A percentile compares a stretch with the other conserved stretches of the same genome.
These are phyloP conservation scores for Coracopsis vasa DNA, from an alignment of 2,113 vertebrate species.

Conservation along the genomic window DNA sequence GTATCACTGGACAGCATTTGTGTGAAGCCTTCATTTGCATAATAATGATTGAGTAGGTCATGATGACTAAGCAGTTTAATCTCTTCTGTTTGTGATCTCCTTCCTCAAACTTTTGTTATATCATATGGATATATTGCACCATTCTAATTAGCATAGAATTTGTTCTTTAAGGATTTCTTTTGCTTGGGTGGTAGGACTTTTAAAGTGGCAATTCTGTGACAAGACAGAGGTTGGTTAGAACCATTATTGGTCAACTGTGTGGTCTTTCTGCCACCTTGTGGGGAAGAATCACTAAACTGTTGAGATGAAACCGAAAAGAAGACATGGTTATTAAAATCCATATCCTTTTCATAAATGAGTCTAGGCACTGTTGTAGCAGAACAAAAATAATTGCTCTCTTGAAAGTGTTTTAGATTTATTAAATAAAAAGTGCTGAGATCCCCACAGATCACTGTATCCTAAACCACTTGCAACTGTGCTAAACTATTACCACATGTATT, in stretches of 20 bases:
- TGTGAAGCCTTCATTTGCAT: slow-evolving; percentile 13
- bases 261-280: slow-evolving; percentile 75
- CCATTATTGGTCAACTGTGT: slow-evolving; percentile 35
- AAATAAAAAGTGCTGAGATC: not conserved
- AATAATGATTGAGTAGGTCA: not conserved
- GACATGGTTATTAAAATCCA: not conserved
- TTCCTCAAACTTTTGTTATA: not conserved
- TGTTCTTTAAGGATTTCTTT: not conserved
- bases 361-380: not conserved
- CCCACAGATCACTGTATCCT: not conserved
- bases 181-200: not conserved
- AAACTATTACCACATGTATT: not conserved
- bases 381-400: not conserved
- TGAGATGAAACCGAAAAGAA: not conserved
- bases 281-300: slow-evolving; percentile 53
- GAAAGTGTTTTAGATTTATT: not conserved
- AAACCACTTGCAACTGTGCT: not conserved
- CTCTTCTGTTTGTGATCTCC: not conserved
- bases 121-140: not conserved
- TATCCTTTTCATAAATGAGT: not conserved
- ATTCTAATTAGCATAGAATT: not conserved
- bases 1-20: not conserved
- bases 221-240: not conserved
- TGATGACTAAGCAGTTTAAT: slow-evolving; percentile 44
- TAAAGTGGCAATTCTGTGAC: not conserved